A percentile compares a stretch with the other conserved stretches of the same genome.
phyloP scores from a whole-genome alignment of 2,113 vertebrate genomes.

The Rhegmatorhina hoffmannsi region DNA sequence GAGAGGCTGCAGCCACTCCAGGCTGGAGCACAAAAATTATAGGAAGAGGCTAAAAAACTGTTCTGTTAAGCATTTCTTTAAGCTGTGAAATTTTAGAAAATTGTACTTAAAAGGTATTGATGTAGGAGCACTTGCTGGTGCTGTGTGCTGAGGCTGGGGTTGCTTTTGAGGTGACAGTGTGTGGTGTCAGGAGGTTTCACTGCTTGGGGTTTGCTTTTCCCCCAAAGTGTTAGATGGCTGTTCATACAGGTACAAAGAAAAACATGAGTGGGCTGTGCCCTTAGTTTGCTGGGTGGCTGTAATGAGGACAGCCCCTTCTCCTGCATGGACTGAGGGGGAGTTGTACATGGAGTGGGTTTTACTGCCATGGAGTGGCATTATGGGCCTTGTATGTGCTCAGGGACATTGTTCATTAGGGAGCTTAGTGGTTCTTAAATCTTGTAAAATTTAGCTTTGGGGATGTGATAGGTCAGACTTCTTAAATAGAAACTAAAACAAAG shows the following conservation, averaged over 20 bases:
- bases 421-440: not conserved
- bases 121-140: not conserved
- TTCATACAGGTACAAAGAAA: not conserved
- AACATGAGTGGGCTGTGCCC: not conserved
- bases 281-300: not conserved
- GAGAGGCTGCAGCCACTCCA: not conserved
- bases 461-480: not conserved
- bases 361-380: not conserved
- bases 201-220: not conserved
- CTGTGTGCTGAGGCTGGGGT: not conserved
- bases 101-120: not conserved
- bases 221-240: not conserved
- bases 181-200: not conserved
- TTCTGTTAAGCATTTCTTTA: not conserved
- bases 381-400: fast-evolving
- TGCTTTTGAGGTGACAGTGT: not conserved
- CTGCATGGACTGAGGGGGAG: not conserved
- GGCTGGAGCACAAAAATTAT: not conserved
- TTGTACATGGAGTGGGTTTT: fast-evolving
- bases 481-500: not conserved
- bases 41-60: not conserved
- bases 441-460: not conserved
- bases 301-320: not conserved
- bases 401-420: not conserved
- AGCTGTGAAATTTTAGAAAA: not conserved